Conservation (phyloP, 1,140 invertebrate genomes). For the Aphelinus atriplicis region DNA sequence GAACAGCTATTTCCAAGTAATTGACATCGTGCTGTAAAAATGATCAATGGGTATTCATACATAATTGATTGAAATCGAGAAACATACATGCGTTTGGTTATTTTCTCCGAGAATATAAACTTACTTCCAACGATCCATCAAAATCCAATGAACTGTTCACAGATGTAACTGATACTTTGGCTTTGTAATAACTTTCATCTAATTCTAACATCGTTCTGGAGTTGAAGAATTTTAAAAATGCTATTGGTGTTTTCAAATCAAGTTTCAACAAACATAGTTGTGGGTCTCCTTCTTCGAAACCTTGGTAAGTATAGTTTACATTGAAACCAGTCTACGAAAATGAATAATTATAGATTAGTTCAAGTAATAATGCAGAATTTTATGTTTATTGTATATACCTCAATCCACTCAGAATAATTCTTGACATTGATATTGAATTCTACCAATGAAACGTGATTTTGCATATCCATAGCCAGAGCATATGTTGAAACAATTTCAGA, state of each 20-base stretch:
- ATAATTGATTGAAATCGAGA: slow-evolving; percentile 27
- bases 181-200: slow-evolving; percentile 67
- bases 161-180: slow-evolving; percentile 63
- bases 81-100: background rate
- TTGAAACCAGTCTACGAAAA: slow-evolving; percentile 58
- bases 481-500: slow-evolving; percentile 71
- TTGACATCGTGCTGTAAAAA: slow-evolving; percentile 68
- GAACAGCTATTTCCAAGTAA: slow-evolving; percentile 70
- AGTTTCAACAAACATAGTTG: slow-evolving; percentile 64
- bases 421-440: slow-evolving; percentile 66
- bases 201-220: slow-evolving; percentile 63
- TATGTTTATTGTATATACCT: slow-evolving; percentile 59
- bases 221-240: slow-evolving; percentile 63
- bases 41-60: too few relatives aligned
- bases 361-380: background rate
- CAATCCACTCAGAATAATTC: slow-evolving; percentile 66
- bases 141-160: slow-evolving; percentile 62
- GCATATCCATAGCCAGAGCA: slow-evolving; percentile 69
- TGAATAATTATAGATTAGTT: slow-evolving; percentile 22
- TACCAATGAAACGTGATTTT: slow-evolving; percentile 67
- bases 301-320: slow-evolving; percentile 65
- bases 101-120: slow-evolving; percentile 18
- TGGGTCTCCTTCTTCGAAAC: slow-evolving; percentile 59
- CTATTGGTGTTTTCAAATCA: slow-evolving; percentile 68
- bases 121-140: slow-evolving; percentile 64